A percentile compares a stretch with the other conserved stretches of the same genome.
These are phyloP conservation scores for Euura saliciscinereae DNA, from an alignment of 1,140 invertebrate genomes.

Conservation along the genomic window DNA sequence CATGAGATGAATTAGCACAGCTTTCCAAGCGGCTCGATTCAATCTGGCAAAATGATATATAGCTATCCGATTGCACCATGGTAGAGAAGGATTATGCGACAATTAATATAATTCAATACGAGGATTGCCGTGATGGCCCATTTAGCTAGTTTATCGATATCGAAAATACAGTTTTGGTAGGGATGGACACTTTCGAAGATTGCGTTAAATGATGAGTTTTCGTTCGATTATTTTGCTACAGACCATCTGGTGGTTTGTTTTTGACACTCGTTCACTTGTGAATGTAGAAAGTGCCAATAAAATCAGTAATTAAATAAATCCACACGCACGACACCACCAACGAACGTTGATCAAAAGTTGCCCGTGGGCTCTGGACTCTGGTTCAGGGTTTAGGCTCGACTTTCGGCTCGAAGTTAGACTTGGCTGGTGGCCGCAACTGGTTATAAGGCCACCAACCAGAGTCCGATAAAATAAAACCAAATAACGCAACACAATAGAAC, in stretches of 20 bases:
- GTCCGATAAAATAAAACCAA: conserved; percentile 28
- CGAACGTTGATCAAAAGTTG: neutral
- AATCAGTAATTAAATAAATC: conserved; percentile 27
- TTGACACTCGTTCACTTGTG: neutral
- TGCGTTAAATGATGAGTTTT: too few species aligned
- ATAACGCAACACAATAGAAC: conserved; percentile 28
- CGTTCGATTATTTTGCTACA: too few species aligned
- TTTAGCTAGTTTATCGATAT: too few species aligned
- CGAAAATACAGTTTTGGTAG: too few species aligned
- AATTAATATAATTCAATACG: too few species aligned
- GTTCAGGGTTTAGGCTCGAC: conserved; percentile 14
- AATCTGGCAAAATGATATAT: too few species aligned
- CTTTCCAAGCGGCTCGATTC: too few species aligned
- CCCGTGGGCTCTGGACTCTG: conserved; percentile 7
- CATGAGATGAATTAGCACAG: too few species aligned
- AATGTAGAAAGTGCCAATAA: conserved; percentile 19
- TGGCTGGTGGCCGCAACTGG: conserved; percentile 30
- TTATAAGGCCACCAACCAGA: conserved; percentile 19
- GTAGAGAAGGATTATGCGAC: too few species aligned
- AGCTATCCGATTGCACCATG: too few species aligned
- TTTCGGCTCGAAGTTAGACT: conserved; percentile 12
- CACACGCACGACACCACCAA: conserved; percentile 17
- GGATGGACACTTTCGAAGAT: too few species aligned
- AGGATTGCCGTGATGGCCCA: too few species aligned
- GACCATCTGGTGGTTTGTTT: neutral